These are phyloP conservation scores for Anguilla obscura DNA, from an alignment of 2,797 vertebrate genomes.

Conservation along the genomic window DNA sequence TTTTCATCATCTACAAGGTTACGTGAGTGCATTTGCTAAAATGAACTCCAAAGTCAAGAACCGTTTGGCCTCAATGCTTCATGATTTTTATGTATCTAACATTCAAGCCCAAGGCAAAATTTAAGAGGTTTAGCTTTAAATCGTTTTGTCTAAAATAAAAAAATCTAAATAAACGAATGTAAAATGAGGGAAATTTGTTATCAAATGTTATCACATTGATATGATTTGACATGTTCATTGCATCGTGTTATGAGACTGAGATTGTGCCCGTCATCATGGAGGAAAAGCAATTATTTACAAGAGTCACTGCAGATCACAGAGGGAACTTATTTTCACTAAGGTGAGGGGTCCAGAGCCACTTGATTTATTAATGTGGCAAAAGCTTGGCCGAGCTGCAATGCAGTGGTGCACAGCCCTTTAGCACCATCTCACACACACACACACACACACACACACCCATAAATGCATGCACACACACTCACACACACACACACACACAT, in stretches of 20 bases:
- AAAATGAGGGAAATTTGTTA: not conserved
- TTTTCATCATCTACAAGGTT: not conserved
- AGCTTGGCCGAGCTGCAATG: not conserved
- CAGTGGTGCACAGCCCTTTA: conserved; percentile 16
- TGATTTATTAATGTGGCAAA: not conserved
- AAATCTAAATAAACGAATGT: not conserved
- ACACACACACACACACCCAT: too few species aligned
- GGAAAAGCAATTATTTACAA: not conserved
- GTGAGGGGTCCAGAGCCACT: not conserved
- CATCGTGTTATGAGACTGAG: not conserved
- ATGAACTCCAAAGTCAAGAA: not conserved
- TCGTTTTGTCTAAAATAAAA: not conserved
- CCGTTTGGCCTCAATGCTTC: not conserved
- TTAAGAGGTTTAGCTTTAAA: not conserved
- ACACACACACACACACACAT: too few species aligned
- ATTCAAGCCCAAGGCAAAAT: not conserved
- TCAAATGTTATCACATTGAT: not conserved
- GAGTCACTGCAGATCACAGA: not conserved
- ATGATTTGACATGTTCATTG: not conserved
- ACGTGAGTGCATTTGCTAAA: not conserved
- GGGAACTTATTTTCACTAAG: not conserved
- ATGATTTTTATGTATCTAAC: not conserved
- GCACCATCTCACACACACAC: not conserved
- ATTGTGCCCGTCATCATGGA: not conserved
- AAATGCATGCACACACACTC: too few species aligned